Conservation (phyloP, 1,140 invertebrate genomes). For the Drosophila orena region DNA sequence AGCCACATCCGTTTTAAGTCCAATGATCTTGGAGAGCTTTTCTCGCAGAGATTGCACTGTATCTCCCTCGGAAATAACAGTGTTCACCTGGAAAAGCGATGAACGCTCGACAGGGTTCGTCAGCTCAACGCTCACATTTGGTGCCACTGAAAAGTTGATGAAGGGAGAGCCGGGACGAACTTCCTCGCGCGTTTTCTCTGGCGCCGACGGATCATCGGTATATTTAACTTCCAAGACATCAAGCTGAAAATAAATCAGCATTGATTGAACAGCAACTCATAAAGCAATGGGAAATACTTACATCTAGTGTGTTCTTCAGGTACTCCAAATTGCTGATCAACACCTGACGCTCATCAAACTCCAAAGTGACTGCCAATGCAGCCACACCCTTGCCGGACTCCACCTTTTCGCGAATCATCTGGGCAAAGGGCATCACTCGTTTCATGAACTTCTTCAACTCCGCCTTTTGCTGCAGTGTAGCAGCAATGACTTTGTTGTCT, state of each 20-base stretch:
- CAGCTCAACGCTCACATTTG: conserved; percentile 87
- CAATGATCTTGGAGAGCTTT: conserved; percentile 87
- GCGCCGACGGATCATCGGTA: conserved; percentile 90
- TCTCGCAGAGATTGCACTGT: conserved; percentile 87
- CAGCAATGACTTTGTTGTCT: conserved; percentile 96
- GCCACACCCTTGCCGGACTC: conserved; percentile 87
- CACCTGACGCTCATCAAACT: conserved; percentile 94
- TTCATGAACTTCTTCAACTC: conserved; percentile 98
- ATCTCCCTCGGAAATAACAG: conserved; percentile 90
- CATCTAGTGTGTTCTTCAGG: conserved; percentile 94
- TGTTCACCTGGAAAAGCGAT: conserved; percentile 89
- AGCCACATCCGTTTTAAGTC: conserved; percentile 88
- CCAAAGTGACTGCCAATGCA: conserved; percentile 92
- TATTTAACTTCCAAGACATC: conserved; percentile 91
- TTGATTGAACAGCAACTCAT: neutral
- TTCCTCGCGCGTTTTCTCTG: conserved; percentile 95
- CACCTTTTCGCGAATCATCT: conserved; percentile 92
- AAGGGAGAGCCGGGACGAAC: conserved; percentile 96
- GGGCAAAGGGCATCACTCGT: conserved; percentile 98
- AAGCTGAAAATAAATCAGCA: conserved; percentile 86
- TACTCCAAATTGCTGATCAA: conserved; percentile 92
- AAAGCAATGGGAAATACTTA: conserved; percentile 85
- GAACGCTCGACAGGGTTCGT: conserved; percentile 90
- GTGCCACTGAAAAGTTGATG: conserved; percentile 89
- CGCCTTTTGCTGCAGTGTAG: conserved; percentile 89